phyloP scores from a whole-genome alignment of 2,113 vertebrate genomes.

The Danionella cerebrum region DNA sequence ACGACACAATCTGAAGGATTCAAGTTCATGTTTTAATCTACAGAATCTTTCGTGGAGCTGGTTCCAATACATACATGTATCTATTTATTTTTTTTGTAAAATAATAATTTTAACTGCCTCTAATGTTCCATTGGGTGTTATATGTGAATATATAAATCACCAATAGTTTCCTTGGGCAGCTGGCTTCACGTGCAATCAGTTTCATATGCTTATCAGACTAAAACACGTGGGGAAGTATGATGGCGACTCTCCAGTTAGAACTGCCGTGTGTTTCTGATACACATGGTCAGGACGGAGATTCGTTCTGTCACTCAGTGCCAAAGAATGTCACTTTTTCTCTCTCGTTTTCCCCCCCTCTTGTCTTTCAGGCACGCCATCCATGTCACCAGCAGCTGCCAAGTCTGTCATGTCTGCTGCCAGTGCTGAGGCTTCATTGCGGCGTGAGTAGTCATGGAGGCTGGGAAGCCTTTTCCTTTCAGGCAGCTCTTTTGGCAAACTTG shows the following conservation, averaged over 20 bases:
- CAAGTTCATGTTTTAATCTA: too few species aligned
- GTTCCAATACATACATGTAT: too few species aligned
- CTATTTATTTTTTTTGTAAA: too few species aligned
- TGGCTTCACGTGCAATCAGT: not conserved
- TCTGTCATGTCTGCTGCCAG: conserved; percentile 2
- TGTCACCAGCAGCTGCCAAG: conserved; percentile 15
- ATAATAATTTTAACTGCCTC: too few species aligned
- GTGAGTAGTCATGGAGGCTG: conserved; percentile 32
- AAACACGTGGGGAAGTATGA: not conserved
- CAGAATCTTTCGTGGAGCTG: too few species aligned
- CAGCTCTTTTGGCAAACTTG: conserved; percentile 34
- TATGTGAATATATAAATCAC: too few species aligned
- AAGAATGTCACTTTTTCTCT: not conserved
- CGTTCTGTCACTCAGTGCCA: not conserved
- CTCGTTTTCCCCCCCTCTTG: not conserved
- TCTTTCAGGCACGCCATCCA: conserved; percentile 2
- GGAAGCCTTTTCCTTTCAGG: conserved; percentile 23
- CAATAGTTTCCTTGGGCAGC: too few species aligned
- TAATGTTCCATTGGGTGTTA: too few species aligned
- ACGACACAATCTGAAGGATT: too few species aligned
- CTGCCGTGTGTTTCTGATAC: not conserved
- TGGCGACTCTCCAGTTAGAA: not conserved
- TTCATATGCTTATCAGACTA: not conserved
- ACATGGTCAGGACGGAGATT: not conserved
- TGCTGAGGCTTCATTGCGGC: conserved; percentile 16